phyloP scores from a whole-genome alignment of 2,113 vertebrate genomes.

The Chaenogobius annularis region DNA sequence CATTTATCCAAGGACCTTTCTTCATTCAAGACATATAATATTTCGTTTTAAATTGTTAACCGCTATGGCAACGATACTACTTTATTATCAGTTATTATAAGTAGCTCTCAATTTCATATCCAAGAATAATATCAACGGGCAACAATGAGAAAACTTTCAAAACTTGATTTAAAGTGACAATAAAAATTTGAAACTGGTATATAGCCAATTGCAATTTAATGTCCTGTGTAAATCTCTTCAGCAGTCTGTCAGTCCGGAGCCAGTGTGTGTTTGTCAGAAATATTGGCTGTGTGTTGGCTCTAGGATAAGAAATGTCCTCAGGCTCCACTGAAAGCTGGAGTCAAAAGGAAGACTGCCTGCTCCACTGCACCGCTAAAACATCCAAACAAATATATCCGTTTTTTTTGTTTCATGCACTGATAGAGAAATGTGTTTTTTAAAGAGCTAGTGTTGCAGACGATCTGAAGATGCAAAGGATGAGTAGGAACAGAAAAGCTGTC shows the following conservation, averaged over 20 bases:
- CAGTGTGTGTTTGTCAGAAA: constrained; percentile 1
- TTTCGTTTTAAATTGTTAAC: no score
- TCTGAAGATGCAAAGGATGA: background rate
- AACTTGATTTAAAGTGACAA: background rate
- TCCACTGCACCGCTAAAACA: background rate
- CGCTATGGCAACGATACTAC: no score
- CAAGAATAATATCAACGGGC: background rate
- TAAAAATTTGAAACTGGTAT: background rate
- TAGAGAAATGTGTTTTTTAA: background rate
- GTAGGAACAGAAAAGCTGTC: background rate
- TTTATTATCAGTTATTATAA: background rate
- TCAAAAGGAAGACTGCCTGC: constrained; percentile 4
- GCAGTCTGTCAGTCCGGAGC: background rate
- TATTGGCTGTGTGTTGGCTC: background rate
- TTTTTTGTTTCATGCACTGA: background rate
- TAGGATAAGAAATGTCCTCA: background rate
- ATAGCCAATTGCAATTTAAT: background rate
- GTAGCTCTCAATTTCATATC: background rate
- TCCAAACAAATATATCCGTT: background rate
- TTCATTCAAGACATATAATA: no score
- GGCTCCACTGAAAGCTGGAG: constrained; percentile 1
- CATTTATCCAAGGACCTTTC: no score
- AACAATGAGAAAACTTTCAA: background rate
- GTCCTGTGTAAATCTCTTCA: no score
- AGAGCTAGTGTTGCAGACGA: background rate